These are phyloP conservation scores for Spilosoma lubricipeda DNA, from an alignment of 2,888 invertebrate species.

Conservation along the genomic window DNA sequence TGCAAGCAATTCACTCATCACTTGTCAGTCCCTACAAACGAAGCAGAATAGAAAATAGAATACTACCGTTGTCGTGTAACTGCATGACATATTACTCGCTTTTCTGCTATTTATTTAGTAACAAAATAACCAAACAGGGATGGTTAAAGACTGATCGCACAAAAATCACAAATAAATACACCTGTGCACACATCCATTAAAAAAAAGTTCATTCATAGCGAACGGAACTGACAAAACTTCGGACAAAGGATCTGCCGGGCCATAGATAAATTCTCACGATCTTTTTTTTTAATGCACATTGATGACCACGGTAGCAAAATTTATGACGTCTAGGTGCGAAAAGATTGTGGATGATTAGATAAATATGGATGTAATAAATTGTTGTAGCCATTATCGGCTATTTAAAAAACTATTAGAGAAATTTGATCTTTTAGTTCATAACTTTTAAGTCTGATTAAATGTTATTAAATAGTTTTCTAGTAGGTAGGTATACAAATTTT, in stretches of 20 bases:
- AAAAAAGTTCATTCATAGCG: constrained; percentile 70
- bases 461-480: not conserved
- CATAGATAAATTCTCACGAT: constrained; percentile 80
- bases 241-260: constrained; percentile 65
- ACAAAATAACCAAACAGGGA: constrained; percentile 47
- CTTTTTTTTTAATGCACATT: constrained; percentile 58
- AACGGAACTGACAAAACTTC: constrained; percentile 74
- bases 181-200: constrained; percentile 73
- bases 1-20: not conserved
- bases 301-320: constrained; percentile 70
- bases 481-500: no score
- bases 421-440: no score
- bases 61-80: not conserved
- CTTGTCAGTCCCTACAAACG: not conserved
- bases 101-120: constrained; percentile 44
- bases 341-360: constrained; percentile 46
- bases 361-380: constrained; percentile 14
- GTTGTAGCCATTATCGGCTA: not conserved
- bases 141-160: constrained; percentile 28
- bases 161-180: constrained; percentile 69
- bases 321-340: constrained; percentile 67
- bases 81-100: constrained; percentile 25
- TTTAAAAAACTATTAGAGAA: constrained; percentile 6
- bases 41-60: not conserved
- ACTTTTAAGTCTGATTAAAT: not conserved